These are phyloP conservation scores for Tolmerus cingulatus DNA, from an alignment of 2,888 invertebrate genomes.

Conservation along the genomic window DNA sequence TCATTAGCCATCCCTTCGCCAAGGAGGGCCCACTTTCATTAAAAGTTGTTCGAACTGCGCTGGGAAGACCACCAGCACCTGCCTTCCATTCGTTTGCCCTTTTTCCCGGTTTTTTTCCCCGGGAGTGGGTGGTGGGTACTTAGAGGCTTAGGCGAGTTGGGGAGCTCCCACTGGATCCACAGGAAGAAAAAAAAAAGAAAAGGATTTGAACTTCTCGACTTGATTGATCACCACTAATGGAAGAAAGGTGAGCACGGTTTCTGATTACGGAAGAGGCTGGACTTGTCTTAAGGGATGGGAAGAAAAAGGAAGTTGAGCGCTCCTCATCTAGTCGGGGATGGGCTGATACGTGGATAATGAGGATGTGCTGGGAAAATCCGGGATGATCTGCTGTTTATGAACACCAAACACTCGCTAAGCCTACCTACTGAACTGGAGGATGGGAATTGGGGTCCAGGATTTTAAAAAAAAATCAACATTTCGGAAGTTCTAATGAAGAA, in stretches of 20 bases:
- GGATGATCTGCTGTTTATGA: not conserved
- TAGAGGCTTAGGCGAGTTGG: not conserved
- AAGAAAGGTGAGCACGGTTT: slow-evolving; percentile 30
- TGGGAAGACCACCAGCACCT: not conserved
- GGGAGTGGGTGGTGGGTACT: not conserved
- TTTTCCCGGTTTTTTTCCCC: not conserved
- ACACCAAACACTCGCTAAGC: not conserved
- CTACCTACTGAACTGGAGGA: not conserved
- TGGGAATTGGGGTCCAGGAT: no score
- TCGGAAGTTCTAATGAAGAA: no score
- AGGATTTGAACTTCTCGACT: slow-evolving; percentile 47
- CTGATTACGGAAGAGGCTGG: not conserved
- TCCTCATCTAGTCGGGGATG: not conserved
- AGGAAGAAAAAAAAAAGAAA: slow-evolving; percentile 33
- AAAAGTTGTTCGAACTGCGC: not conserved
- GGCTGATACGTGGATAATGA: not conserved
- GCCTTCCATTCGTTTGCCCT: not conserved
- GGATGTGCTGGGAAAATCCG: not conserved
- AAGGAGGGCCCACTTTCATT: slow-evolving; percentile 39
- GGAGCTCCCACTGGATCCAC: not conserved
- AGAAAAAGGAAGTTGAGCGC: not conserved
- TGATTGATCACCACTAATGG: slow-evolving; percentile 46
- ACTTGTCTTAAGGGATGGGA: not conserved
- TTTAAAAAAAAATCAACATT: no score
- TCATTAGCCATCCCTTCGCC: slow-evolving; percentile 43